Evolutionary conservation across 2,797 vertebrate genomes (phyloP).

Genomic region (Gambelia wislizenii): DNA sequence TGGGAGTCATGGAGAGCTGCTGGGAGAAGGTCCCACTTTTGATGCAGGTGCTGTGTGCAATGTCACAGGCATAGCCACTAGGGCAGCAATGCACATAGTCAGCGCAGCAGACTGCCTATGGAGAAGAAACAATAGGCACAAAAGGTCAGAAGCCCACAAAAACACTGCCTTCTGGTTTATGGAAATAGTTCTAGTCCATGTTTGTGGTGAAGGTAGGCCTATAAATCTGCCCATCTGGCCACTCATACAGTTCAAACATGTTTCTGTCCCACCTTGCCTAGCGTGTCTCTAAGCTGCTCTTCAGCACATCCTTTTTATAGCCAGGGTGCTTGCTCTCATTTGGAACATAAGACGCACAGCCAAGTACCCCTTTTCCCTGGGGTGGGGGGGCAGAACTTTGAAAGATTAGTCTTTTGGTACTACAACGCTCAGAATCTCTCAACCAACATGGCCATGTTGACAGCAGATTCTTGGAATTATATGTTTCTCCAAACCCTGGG

Average conservation of each 20-base stretch:
- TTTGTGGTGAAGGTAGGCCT: background rate
- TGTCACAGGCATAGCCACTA: slow-evolving; percentile 59
- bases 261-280: background rate
- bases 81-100: slow-evolving; percentile 81
- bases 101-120: slow-evolving; percentile 82
- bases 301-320: no score
- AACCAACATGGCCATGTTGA: no score
- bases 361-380: no score
- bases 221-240: background rate
- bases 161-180: no score
- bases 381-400: no score
- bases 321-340: background rate
- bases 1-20: background rate
- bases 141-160: background rate
- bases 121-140: background rate
- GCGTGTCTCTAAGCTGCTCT: background rate
- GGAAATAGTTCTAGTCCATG: background rate
- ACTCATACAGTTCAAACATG: background rate
- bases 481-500: no score
- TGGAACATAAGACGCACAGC: background rate
- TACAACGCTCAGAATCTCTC: no score
- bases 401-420: no score
- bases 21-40: background rate
- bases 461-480: no score
- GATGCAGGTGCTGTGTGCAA: background rate